Base-by-base conservation (phyloP, 2,113 vertebrate genomes). In the Apodemus sylvaticus region DNA sequence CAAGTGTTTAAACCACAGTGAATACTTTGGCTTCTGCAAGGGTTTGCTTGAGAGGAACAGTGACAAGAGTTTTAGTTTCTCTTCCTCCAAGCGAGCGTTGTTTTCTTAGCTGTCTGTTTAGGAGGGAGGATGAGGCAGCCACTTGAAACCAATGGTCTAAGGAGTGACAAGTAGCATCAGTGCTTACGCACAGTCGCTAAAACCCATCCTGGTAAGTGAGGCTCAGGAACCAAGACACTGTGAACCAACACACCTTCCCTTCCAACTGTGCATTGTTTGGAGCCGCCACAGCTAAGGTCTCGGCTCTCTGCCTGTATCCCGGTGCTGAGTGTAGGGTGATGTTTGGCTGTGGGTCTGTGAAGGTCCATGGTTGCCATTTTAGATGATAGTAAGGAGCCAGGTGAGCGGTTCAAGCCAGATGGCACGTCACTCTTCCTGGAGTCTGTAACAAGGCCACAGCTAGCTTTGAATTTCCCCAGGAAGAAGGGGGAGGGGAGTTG, bases 401-500 rank as follows among this genome's bases (percentile, higher is more conserved):
- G 89, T 92, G 73, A 62, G 86, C 90, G 86, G 86, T 91, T 83
- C 70, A 82, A 92, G 93, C 93, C 96, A 95, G 94, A 93, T 93
- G 94, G 94, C 96, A 95, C 97, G 81, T 96, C 91, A 73, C 96
- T 92, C 94, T 97, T 78, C 60, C 68, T 10, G 70, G 91, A 93
- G 96, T 93, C 89, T 95, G 89, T 74, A 71, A 71, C 89, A 91
- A 97, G 97, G 92, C 96, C 97, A 58, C 88, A 82, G 94, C 94
- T 94, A 91, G 94, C 96, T 97, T 91, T 94, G 96, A 95, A 90
- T 97, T 98, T 98, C 95, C 97, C 98, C 95, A 97, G 97, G 96
- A 98, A 97, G 97, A 77, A 97, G 96, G 92, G 97, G 1, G 94
- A 96, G 0, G 36, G 94, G 86, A 88, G 66, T 77, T 87, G 93